phyloP scores from a whole-genome alignment of 2,113 vertebrate species.

The Protomyctophum bolini region DNA sequence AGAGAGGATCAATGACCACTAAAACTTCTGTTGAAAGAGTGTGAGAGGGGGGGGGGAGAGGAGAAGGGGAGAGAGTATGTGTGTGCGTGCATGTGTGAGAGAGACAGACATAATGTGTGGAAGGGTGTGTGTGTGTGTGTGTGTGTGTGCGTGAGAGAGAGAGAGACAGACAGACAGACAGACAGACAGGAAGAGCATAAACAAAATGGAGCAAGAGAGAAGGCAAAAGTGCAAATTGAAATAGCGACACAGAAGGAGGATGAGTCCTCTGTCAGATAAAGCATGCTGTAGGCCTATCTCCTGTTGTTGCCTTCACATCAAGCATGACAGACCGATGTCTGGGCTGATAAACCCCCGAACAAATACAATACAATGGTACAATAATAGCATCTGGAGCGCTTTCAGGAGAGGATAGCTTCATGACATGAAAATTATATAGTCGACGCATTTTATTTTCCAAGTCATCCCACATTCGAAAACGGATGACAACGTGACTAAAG shows the following conservation, averaged over 20 bases:
- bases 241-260: constrained; percentile 11
- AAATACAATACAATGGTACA: constrained; percentile 2
- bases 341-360: constrained; percentile 24
- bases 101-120: no score
- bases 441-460: no score
- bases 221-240: not conserved
- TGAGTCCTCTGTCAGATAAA: constrained; percentile 48
- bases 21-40: constrained; percentile 16
- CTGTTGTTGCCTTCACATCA: constrained; percentile 43
- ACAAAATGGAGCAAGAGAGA: not conserved
- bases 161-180: not conserved
- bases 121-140: no score
- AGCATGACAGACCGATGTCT: constrained; percentile 34
- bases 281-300: constrained; percentile 23
- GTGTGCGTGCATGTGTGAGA: not conserved
- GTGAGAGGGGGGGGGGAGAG: constrained; percentile 12
- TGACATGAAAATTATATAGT: no score
- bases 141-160: not conserved
- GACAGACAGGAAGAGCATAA: not conserved
- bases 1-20: constrained; percentile 48
- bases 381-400: not conserved
- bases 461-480: no score
- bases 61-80: not conserved
- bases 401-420: not conserved
- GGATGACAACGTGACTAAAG: no score